These are phyloP conservation scores for Semotilus atromaculatus DNA, from an alignment of 2,797 vertebrate species.

Conservation along the genomic window DNA sequence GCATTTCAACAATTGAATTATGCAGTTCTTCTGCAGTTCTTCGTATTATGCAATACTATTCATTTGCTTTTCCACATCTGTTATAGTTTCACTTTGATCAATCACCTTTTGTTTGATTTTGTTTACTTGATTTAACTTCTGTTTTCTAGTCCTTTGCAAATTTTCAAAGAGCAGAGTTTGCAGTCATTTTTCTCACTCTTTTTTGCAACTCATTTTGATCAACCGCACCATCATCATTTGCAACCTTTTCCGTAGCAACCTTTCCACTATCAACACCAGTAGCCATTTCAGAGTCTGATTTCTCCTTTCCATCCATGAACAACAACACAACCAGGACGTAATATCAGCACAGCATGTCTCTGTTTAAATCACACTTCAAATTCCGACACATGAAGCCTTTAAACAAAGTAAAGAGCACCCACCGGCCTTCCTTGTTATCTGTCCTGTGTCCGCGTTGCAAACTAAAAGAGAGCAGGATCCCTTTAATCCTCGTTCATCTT, in stretches of 20 bases:
- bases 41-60: not conserved
- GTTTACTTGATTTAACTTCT: not conserved
- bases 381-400: not conserved
- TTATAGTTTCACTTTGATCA: not conserved
- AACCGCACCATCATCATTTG: too few species aligned
- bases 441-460: not conserved
- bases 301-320: not conserved
- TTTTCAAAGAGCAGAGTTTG: not conserved
- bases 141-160: not conserved
- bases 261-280: not conserved
- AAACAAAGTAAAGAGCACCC: not conserved
- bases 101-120: constrained; percentile 5
- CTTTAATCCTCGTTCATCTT: not conserved
- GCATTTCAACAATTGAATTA: constrained; percentile 1
- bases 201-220: too few species aligned
- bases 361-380: not conserved
- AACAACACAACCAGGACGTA: not conserved
- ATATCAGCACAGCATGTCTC: not conserved
- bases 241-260: not conserved
- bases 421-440: not conserved
- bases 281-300: not conserved
- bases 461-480: not conserved
- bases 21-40: not conserved
- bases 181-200: constrained; percentile 1
- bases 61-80: not conserved